Evolutionary conservation across 2,888 invertebrate genomes (phyloP), one percentile per base, ranked within the genome.

Genomic region (Ophioninae sp.): DNA sequence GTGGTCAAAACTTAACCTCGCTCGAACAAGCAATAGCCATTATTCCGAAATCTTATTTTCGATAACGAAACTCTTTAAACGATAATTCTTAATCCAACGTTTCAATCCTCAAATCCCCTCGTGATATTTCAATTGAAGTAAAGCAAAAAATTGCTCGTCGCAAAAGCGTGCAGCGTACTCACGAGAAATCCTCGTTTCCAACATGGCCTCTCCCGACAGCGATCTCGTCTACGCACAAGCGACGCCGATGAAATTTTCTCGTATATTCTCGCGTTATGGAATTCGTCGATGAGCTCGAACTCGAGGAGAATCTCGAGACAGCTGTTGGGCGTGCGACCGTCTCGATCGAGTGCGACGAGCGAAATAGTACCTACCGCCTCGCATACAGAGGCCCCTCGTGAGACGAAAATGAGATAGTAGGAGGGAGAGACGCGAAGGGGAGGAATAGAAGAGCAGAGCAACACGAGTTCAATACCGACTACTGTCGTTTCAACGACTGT

Each of bases 101-200:
- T 51, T 17, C 51, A 51, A 17, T 51, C 13, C 17, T 5, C 17
- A 51, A 51, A 51, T 6, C 8, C 3, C 17, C 51, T 51, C 13
- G 3, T 6, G 30, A 30, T 30, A 6, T 51, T 51, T 3, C 3
- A 51, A 68, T 61, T 6, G 30, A 41, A 73, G 2, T 58, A 39
- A 41, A 22, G 72, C n/a, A 37, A 58, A 63, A 78, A 69, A 17
- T 51, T 2, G 51, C 51, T 6, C 6, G 17, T 2, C 51, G 17
- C 51, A 51, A 51, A 51, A 51, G 17, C 51, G 51, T 69, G 69
- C 56, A 73, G 61, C 41, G 41, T 81, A 81, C 82, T 82, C 78
- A 78, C 82, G 71, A 82, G 56, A 68, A 73, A 73, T 73, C 51
- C 58, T 30, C 73, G 51, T 63, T 63, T 68, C 78, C 68, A 78